Base-by-base conservation (phyloP, 2,797 vertebrate species). In the Gallinago stenura region DNA sequence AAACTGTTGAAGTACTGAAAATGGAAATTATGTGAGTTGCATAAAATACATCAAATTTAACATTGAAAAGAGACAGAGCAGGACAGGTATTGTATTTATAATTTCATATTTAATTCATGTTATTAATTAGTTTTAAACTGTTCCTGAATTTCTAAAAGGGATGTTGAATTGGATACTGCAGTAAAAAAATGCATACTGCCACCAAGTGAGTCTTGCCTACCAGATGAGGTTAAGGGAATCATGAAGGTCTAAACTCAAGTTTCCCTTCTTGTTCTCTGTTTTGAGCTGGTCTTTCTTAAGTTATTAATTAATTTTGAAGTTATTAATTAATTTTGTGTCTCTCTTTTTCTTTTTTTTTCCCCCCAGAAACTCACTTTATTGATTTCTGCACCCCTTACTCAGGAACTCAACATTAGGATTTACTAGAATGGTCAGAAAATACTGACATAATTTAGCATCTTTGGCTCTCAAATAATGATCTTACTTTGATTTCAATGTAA, bases 301-400 rank as follows among this genome's bases (percentile, higher is more conserved):
- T 45, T 82, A 76, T 53, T 10, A 60, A 37, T 37, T 37, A 37
- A 37, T 37, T 37, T 37, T 39, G 33, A 70, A 17, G 9, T 37
- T 64, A 21, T 75, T 89, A 3, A 37, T 87, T 92, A 25, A 66
- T 86, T 90, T 89, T 91, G 2, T 92, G 26, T 93, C 11, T 72
- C 14, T 95, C 46, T 77, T 12, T 19, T 45, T 16, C 14, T 95
- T 53, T 77, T 15, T 53, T 39, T 39, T 35, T 10, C 12, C 8
- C 28, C 78, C 90, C 79, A 97, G 96, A 97, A 97, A 96, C 70
- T 97, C 53, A 83, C 24, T 82, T 56, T 98, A 45, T 4, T 19
- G 51, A 89, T 97, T 95, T 97, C 93, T 82, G 75, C 56, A 64
- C 85, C 94, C 26, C 82, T 97, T 89, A 96, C 78, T 69, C 46